Evolutionary conservation across 2,888 invertebrate species (phyloP).

Genomic region (Heliconius charithonia): DNA sequence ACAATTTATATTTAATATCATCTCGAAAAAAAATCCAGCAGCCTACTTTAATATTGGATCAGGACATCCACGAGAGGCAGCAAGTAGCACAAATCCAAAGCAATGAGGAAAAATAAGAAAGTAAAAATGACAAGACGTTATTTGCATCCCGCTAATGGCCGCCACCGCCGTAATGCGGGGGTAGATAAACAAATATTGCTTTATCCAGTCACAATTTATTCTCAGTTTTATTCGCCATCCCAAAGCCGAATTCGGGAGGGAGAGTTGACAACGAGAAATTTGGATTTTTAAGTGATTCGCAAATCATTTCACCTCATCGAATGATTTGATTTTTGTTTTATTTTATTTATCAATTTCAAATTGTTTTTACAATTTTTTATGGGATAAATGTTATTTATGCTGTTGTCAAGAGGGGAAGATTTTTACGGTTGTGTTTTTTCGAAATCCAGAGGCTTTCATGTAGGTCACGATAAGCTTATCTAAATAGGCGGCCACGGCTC

Average conservation of each 20-base stretch:
- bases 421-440: neutral
- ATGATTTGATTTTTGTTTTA: slow-evolving; percentile 60
- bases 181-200: slow-evolving; percentile 83
- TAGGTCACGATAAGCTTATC: slow-evolving; percentile 76
- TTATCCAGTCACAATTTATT: slow-evolving; percentile 84
- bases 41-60: slow-evolving; percentile 60
- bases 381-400: neutral
- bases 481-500: slow-evolving; percentile 80
- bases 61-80: slow-evolving; percentile 59
- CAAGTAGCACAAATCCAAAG: slow-evolving; percentile 62
- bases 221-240: slow-evolving; percentile 78
- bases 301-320: slow-evolving; percentile 81
- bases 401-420: slow-evolving; percentile 34
- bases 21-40: slow-evolving; percentile 47
- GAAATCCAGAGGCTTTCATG: slow-evolving; percentile 46
- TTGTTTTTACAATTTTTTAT: neutral
- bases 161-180: slow-evolving; percentile 79
- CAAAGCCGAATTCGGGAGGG: slow-evolving; percentile 72
- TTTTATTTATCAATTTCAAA: slow-evolving; percentile 45
- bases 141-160: slow-evolving; percentile 83
- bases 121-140: slow-evolving; percentile 83
- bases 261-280: slow-evolving; percentile 75
- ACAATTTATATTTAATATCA: neutral
- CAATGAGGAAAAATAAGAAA: slow-evolving; percentile 79
- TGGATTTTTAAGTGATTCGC: slow-evolving; percentile 79